Evolutionary conservation across 1,140 invertebrate genomes (phyloP).

Genomic region (Steinernema feltiae): DNA sequence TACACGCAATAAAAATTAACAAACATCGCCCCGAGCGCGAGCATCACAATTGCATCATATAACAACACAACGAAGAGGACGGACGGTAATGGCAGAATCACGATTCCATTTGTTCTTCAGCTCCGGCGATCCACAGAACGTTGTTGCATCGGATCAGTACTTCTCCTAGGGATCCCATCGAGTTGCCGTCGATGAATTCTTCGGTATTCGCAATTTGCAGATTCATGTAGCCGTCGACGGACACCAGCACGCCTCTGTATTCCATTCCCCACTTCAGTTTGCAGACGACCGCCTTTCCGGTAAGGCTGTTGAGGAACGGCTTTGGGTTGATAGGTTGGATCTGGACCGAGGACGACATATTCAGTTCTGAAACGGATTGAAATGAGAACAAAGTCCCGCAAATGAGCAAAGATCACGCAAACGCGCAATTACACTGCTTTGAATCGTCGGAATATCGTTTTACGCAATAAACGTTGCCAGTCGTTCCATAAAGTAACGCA

Average conservation of each 20-base stretch:
- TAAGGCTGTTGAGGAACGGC: slow-evolving; percentile 93
- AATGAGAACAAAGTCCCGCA: background rate
- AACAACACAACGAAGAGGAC: background rate
- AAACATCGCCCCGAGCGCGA: background rate
- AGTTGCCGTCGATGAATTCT: slow-evolving; percentile 84
- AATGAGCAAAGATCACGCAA: background rate
- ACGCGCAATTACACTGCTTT: no score
- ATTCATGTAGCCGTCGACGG: slow-evolving; percentile 99
- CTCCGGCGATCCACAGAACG: slow-evolving; percentile 87
- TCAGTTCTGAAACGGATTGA: background rate
- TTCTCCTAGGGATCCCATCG: slow-evolving; percentile 90
- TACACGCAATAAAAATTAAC: background rate
- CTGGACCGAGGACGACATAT: background rate
- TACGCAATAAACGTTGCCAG: no score
- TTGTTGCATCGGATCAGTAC: slow-evolving; percentile 95
- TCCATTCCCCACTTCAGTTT: slow-evolving; percentile 99
- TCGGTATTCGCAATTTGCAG: slow-evolving; percentile 96
- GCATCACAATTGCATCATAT: background rate
- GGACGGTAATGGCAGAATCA: background rate
- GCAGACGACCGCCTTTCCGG: slow-evolving; percentile 91
- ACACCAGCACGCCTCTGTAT: slow-evolving; percentile 94
- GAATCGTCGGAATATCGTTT: no score
- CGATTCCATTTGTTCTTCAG: slow-evolving; percentile 73
- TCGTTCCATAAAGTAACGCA: no score
- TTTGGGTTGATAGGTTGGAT: slow-evolving; percentile 86